Base-by-base conservation (phyloP, 2,797 vertebrate species). In the Mormyrus hasselquistii region DNA sequence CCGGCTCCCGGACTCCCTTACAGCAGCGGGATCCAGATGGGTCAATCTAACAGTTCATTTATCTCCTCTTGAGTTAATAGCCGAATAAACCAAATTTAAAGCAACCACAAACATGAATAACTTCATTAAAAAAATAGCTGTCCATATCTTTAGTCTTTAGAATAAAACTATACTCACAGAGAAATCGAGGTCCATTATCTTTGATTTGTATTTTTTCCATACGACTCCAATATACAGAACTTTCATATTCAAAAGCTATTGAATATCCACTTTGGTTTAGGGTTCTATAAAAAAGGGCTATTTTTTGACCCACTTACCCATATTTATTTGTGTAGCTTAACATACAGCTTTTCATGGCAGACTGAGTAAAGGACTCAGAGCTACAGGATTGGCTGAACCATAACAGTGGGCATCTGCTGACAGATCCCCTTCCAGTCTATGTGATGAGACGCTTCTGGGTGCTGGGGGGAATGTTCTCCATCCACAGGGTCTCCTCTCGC, bases 51-150 rank as follows among this genome's bases (percentile, higher is more conserved):
- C 29, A 34, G 25, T 87, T 87, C n/a, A 87, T 65, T 47, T 87
- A 16, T 87, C 29, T 34, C 44, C 50, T 57, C 52, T 86, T 86
- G 44, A 52, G 44, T 47, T 85, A 85, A 86, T 55, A 86, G 84
- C 29, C 12, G 47, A 90, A 73, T 88, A 55, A 91, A 88, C 88
- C n/a, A 29, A 88, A 25, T 65, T 52, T 53, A 87, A 88, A 88
- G 89, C 89, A 90, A 79, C 89, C 22, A 79, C 7, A 53, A 76
- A 79, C 29, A 53, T 79, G 44, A 50, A 55, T 29, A 29, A 76
- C 12, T 19, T 50, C 47, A 59, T 76, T 3, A 53, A 10, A 76
- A 76, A 79, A 79, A 44, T 79, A 84, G 47, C 22, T 52, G 9
- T 52, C 82, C 14, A 79, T 50, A 49, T 88, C 44, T 76, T 69